phyloP scores from a whole-genome alignment of 2,888 invertebrate species.

The Drosophila hamatofila region DNA sequence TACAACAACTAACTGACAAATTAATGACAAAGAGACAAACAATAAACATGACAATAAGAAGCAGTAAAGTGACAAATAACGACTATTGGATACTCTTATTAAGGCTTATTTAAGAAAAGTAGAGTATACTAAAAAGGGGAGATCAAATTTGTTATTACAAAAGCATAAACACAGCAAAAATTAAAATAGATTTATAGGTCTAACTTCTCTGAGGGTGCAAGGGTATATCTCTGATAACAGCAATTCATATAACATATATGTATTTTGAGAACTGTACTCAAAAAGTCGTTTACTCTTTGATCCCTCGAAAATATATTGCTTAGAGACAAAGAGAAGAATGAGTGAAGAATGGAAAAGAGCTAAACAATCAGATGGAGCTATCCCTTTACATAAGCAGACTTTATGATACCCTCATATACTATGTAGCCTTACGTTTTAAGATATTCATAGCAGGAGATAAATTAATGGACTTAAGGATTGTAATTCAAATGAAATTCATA shows the following conservation, averaged over 20 bases:
- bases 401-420: neutral
- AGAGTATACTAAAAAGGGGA: too few species aligned
- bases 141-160: too few species aligned
- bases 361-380: neutral
- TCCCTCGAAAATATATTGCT: neutral
- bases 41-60: slow-evolving; percentile 20
- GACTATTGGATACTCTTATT: slow-evolving; percentile 30
- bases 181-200: too few species aligned
- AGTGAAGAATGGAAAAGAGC: too few species aligned
- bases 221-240: too few species aligned
- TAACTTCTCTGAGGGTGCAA: neutral
- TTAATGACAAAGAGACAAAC: slow-evolving; percentile 60
- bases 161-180: too few species aligned
- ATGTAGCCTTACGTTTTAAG: neutral
- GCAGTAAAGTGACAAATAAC: neutral
- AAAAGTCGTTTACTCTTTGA: neutral
- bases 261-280: neutral
- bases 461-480: neutral
- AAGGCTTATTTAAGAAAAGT: too few species aligned
- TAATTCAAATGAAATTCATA: neutral
- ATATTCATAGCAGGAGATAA: neutral
- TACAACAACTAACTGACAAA: slow-evolving; percentile 59
- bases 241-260: too few species aligned
- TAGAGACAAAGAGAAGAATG: neutral
- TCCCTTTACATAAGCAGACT: neutral